A percentile compares a stretch with the other conserved stretches of the same genome.
Evolutionary conservation across 2,888 invertebrate genomes (phyloP).

Genomic region (Cancer borealis): DNA sequence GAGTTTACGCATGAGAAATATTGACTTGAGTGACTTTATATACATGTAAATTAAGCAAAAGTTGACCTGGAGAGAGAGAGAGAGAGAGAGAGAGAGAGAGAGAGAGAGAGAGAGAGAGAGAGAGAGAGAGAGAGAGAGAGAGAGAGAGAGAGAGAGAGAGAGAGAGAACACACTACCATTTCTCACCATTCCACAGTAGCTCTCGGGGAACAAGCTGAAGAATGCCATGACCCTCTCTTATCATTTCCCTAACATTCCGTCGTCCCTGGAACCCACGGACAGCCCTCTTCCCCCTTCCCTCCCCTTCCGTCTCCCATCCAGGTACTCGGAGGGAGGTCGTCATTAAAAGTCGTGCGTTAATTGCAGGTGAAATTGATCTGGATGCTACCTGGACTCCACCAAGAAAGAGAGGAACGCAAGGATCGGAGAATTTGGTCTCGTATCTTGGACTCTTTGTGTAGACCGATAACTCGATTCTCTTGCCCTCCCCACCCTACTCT

Average conservation of each 20-base stretch:
- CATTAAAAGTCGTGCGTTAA: conserved; percentile 35
- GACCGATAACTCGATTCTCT: neutral
- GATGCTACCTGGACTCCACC: neutral
- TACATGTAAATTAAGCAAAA: too few species aligned
- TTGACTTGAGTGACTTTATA: too few species aligned
- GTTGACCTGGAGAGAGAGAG: neutral
- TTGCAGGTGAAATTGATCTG: conserved; percentile 40
- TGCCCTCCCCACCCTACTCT: neutral
- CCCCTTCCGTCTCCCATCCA: neutral
- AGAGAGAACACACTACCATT: neutral
- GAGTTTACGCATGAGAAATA: too few species aligned
- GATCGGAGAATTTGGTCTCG: neutral
- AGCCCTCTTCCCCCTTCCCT: conserved; percentile 12
- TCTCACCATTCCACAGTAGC: conserved; percentile 34
- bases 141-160: neutral
- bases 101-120: neutral
- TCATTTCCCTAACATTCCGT: conserved; percentile 16
- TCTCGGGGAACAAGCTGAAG: neutral
- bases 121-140: neutral
- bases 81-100: neutral
- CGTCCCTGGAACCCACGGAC: neutral
- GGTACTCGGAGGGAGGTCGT: conserved; percentile 16
- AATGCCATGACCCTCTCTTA: neutral
- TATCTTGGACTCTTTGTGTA: neutral
- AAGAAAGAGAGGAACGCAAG: neutral